Conservation (phyloP, 2,888 invertebrate genomes). For the Calephelis perditalis region DNA sequence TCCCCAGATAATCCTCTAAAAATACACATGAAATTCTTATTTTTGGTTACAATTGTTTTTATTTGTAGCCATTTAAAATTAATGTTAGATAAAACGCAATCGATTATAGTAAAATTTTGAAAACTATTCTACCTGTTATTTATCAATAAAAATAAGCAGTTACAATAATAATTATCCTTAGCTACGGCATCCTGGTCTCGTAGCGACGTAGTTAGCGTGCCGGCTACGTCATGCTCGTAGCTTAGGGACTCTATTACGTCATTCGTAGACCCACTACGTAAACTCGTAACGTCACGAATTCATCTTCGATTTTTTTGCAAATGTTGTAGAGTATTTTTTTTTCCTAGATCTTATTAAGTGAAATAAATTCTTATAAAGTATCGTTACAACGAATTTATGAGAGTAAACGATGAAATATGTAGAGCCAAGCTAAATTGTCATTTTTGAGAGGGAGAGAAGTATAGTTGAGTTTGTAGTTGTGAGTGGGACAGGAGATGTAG, state of each 20-base stretch:
- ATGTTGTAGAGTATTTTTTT: background rate
- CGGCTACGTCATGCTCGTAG: background rate
- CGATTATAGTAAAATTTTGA: too few relatives aligned
- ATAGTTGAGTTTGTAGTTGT: slow-evolving; percentile 35
- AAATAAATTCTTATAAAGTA: background rate
- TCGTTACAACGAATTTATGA: slow-evolving; percentile 3
- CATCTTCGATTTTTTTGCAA: background rate
- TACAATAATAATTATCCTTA: background rate
- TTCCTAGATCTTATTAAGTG: background rate
- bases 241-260: slow-evolving; percentile 10
- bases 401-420: slow-evolving; percentile 23
- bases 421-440: slow-evolving; percentile 39
- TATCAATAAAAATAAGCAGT: background rate
- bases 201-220: background rate
- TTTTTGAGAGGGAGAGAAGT: slow-evolving; percentile 50
- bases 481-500: slow-evolving; percentile 53
- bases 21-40: too few relatives aligned
- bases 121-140: too few relatives aligned
- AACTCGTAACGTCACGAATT: background rate
- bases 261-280: background rate
- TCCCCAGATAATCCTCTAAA: too few relatives aligned
- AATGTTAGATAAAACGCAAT: too few relatives aligned
- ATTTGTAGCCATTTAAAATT: too few relatives aligned
- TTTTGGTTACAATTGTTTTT: too few relatives aligned
- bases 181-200: background rate